Evolutionary conservation across 2,888 invertebrate species (phyloP).

Genomic region (Drosophila mercatorum): DNA sequence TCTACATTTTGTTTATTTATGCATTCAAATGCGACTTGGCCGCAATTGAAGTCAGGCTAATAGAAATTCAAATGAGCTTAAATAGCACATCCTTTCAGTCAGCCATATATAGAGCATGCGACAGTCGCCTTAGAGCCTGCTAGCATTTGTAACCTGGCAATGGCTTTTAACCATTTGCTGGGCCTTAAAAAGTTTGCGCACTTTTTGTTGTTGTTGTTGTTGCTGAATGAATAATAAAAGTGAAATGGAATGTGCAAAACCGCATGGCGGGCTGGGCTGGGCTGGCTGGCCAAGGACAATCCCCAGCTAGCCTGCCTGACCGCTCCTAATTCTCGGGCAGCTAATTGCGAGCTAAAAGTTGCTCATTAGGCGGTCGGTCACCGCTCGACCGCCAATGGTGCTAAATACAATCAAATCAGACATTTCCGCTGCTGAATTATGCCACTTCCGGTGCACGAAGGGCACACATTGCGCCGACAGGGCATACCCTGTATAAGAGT

Average conservation of each 20-base stretch:
- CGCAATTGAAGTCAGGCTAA: neutral
- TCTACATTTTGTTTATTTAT: neutral
- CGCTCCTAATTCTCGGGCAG: slow-evolving; percentile 22
- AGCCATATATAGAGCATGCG: slow-evolving; percentile 20
- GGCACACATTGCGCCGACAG: slow-evolving; percentile 26
- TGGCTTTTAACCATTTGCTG: slow-evolving; percentile 54
- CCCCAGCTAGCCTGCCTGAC: slow-evolving; percentile 2
- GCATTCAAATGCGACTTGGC: neutral
- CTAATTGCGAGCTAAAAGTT: slow-evolving; percentile 74
- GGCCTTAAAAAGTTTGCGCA: slow-evolving; percentile 68
- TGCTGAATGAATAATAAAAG: slow-evolving; percentile 52
- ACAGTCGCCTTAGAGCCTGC: slow-evolving; percentile 11
- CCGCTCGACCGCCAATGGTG: slow-evolving; percentile 36
- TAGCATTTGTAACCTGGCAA: slow-evolving; percentile 16
- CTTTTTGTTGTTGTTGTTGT: slow-evolving; percentile 18
- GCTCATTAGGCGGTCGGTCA: slow-evolving; percentile 57
- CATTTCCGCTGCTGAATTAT: slow-evolving; percentile 68
- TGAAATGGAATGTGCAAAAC: slow-evolving; percentile 53
- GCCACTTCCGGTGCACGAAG: slow-evolving; percentile 67
- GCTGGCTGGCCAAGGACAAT: slow-evolving; percentile 15
- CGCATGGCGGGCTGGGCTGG: slow-evolving; percentile 24
- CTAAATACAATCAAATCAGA: slow-evolving; percentile 72
- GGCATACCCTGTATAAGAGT: neutral
- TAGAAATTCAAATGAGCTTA: neutral
- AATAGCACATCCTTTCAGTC: neutral